Percentiles rank a stretch among this genome's conserved stretches.
Evolutionary conservation across 2,888 invertebrate genomes (phyloP).

Genomic region (Andricus curvator): DNA sequence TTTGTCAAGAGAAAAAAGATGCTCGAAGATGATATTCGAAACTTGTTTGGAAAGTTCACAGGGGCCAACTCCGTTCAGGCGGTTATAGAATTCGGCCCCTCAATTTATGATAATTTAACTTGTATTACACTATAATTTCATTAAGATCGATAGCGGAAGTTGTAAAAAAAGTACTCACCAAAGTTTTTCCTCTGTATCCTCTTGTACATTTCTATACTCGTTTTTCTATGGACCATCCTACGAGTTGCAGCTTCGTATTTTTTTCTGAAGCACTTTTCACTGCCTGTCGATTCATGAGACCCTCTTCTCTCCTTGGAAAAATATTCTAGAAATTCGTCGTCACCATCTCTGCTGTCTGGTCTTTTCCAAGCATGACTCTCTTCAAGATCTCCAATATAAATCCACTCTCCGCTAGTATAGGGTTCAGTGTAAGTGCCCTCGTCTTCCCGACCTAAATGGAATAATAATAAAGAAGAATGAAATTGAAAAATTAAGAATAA

Average conservation of each 20-base stretch:
- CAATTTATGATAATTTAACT: too few relatives aligned
- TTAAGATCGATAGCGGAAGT: too few relatives aligned
- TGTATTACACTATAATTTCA: too few relatives aligned
- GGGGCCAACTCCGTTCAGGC: too few relatives aligned
- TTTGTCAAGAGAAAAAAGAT: too few relatives aligned
- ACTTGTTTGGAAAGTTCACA: too few relatives aligned
- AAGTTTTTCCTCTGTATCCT: constrained; percentile 90
- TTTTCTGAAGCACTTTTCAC: constrained; percentile 91
- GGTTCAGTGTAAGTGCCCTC: constrained; percentile 88
- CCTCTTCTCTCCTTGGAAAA: constrained; percentile 78
- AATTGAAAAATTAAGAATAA: background rate
- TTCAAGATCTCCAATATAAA: constrained; percentile 87
- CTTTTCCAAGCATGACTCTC: constrained; percentile 84
- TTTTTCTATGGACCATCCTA: constrained; percentile 92
- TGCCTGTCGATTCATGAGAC: constrained; percentile 84
- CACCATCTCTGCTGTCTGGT: constrained; percentile 75
- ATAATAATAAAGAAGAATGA: background rate
- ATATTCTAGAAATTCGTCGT: constrained; percentile 70
- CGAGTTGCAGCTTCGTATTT: constrained; percentile 93
- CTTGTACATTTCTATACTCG: constrained; percentile 93
- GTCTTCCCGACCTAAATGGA: constrained; percentile 80
- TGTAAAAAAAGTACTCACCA: constrained; percentile 82
- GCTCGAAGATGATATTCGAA: too few relatives aligned
- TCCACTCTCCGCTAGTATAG: constrained; percentile 86
- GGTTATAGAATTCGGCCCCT: too few relatives aligned